Evolutionary conservation across 2,888 invertebrate species (phyloP).

Genomic region (Heliconius aoede): DNA sequence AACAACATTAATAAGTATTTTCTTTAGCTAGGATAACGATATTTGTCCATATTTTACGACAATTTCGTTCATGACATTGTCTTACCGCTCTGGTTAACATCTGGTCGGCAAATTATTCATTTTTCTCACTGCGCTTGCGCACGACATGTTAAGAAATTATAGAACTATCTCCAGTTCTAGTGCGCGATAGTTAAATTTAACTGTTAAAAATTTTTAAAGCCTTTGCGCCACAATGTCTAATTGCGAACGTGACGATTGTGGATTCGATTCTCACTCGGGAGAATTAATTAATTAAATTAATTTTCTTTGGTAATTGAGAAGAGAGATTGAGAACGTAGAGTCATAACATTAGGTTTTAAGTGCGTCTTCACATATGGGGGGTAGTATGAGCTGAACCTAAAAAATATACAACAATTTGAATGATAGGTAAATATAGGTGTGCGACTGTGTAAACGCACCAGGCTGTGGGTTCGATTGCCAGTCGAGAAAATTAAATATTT

Average conservation of each 20-base stretch:
- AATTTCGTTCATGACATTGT: constrained; percentile 28
- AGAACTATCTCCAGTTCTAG: not conserved
- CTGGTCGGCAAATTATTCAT: constrained; percentile 25
- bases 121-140: constrained; percentile 6
- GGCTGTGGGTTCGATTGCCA: no score
- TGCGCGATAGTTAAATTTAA: not conserved
- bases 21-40: not conserved
- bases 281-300: not conserved
- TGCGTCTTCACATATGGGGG: no score
- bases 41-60: constrained; percentile 6
- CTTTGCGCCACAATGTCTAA: not conserved
- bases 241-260: not conserved
- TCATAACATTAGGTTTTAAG: not conserved
- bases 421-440: no score
- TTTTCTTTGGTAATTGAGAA: not conserved
- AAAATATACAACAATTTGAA: no score
- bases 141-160: constrained; percentile 29
- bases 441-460: no score
- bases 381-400: no score
- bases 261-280: not conserved
- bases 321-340: not conserved
- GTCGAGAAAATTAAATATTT: no score
- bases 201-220: not conserved
- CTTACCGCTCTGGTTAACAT: constrained; percentile 26
- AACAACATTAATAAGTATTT: not conserved